Base-by-base conservation (phyloP, 1,140 invertebrate species). In the Drosophila orena region DNA sequence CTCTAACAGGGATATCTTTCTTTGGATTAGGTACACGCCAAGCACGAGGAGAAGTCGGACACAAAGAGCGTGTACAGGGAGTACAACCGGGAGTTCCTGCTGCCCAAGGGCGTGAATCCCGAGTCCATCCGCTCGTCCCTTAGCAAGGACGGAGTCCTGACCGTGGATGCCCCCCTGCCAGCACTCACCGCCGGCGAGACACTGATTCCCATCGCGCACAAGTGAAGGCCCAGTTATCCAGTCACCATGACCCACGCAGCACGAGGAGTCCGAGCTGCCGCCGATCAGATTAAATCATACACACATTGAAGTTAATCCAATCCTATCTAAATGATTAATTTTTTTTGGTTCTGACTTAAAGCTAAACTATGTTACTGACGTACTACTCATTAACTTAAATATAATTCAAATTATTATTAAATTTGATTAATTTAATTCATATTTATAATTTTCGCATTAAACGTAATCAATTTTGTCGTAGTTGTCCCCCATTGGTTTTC, bases 21-120 rank as follows among this genome's bases (percentile, higher is more conserved):
- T 22, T 75, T 66, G 1, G 3, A 3, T 53, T 93, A 98, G 97
- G 97, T 99, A 15, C 97, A 98, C 91, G 98, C 97, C 57, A 98
- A 98, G 93, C 98, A 99, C 93, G 97, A 99, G 93, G 97, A 99
- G 93, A 98, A 98, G 92, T 95, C 96, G 35, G 97, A 98, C 92
- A 97, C 96, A 80, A 97, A 97, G 94, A 97, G 97, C 22, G 97
- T 98, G 3, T 98, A 98, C 94, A 95, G 97, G 92, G 97, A 99
- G 92, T 99, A 98, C 95, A 98, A 98, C 93, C 94, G 97, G 68
- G 97, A 99, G 94, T 99, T 99, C 94, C 93, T 98, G 90, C 93
- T 99, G 86, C 98, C 97, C 4, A 97, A 98, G 93, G 97, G 97
- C 72, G 98, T 97, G 34, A 98, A 98, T 93, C 97, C 97, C 1